phyloP scores from a whole-genome alignment of 2,113 vertebrate species.

The Bubo bubo region DNA sequence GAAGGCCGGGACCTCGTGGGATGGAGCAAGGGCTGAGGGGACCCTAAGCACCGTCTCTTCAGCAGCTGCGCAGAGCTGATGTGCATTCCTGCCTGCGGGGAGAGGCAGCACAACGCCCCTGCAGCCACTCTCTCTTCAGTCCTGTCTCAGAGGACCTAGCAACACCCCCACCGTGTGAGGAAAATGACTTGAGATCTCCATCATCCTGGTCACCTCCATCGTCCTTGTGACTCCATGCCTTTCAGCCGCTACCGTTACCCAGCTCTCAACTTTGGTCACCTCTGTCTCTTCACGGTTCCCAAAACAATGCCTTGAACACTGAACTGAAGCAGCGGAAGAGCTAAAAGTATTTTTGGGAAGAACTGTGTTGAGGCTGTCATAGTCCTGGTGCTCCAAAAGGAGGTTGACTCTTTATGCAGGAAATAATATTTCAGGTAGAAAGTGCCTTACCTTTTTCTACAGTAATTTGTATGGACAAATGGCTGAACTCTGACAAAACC shows the following conservation, averaged over 20 bases:
- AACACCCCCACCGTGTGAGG: not conserved
- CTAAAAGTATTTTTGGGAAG: not conserved
- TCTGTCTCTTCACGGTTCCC: not conserved
- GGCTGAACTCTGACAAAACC: not conserved
- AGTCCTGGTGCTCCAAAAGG: not conserved
- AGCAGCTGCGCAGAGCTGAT: not conserved
- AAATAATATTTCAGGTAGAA: not conserved
- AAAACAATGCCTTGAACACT: not conserved
- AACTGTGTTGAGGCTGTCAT: not conserved
- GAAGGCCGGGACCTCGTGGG: accelerated
- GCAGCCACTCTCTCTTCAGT: not conserved
- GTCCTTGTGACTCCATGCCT: not conserved
- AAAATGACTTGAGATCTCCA: not conserved
- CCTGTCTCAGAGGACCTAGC: not conserved
- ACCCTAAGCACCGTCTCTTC: accelerated
- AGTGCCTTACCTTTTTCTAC: not conserved
- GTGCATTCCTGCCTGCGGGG: not conserved
- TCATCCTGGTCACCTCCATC: not conserved
- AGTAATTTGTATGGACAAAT: not conserved
- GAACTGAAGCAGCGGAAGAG: not conserved
- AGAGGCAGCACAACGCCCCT: not conserved
- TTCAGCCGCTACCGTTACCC: not conserved
- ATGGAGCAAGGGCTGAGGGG: not conserved
- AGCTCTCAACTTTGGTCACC: not conserved
- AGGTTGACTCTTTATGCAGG: not conserved